Conservation (phyloP, 2,113 vertebrate genomes). For the Panthera uncia region DNA sequence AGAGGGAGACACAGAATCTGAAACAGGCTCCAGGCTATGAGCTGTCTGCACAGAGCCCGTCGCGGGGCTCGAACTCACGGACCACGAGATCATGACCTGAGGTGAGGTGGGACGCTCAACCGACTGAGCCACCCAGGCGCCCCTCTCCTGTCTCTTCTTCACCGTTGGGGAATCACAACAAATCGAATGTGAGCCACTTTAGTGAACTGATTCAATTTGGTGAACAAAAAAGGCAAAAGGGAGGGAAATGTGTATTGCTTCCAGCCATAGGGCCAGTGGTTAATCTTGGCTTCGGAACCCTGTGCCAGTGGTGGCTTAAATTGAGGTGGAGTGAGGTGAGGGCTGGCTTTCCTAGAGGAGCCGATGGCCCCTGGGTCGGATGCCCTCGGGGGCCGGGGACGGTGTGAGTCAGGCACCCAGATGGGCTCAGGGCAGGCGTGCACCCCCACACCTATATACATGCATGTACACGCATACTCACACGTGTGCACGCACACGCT, state of each 20-base stretch:
- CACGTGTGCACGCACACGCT: fast-evolving
- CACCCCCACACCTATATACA: neutral
- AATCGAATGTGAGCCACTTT: slow-evolving; percentile 67
- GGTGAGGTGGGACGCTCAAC: too few species aligned
- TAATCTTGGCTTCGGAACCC: slow-evolving; percentile 73
- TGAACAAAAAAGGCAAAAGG: slow-evolving; percentile 58
- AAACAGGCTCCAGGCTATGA: too few species aligned
- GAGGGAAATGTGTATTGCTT: slow-evolving; percentile 53
- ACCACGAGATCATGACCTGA: too few species aligned
- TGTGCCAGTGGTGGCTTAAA: slow-evolving; percentile 69
- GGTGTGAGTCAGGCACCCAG: neutral
- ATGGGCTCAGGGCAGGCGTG: fast-evolving
- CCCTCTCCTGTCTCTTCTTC: slow-evolving; percentile 61
- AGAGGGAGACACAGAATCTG: too few species aligned
- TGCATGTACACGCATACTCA: neutral
- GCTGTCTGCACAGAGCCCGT: too few species aligned
- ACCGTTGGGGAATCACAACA: slow-evolving; percentile 46
- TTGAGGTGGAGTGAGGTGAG: slow-evolving; percentile 73
- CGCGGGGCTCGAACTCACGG: too few species aligned
- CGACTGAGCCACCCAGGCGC: too few species aligned
- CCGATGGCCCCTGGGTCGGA: neutral
- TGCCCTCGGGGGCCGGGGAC: neutral
- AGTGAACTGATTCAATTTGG: slow-evolving; percentile 80
- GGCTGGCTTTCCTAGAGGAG: slow-evolving; percentile 16
- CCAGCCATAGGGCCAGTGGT: slow-evolving; percentile 52